Percentiles rank a stretch among this genome's conserved stretches.
Conservation (phyloP, 35 echinoderm and acorn worm species). For the Hemicentrotus pulcherrimus region DNA sequence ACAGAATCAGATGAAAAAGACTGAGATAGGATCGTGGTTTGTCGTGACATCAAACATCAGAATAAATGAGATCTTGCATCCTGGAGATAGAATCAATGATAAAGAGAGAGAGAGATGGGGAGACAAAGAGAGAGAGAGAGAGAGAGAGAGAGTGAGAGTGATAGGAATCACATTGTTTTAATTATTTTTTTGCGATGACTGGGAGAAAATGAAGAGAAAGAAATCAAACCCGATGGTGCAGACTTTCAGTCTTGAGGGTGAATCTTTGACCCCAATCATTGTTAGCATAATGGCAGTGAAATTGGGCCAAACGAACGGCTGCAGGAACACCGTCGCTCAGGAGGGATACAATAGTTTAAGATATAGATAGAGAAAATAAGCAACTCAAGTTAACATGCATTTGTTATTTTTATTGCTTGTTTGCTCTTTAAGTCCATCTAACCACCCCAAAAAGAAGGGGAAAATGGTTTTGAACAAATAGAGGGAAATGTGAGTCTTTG, state of each 20-base stretch:
- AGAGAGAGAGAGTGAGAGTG: neutral
- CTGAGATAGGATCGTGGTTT: neutral
- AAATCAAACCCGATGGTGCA: neutral
- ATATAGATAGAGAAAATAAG: neutral
- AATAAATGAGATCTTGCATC: neutral
- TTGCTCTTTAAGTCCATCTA: too few species aligned
- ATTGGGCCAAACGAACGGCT: constrained; percentile 7
- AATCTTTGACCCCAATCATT: constrained; percentile 11
- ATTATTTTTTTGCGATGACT: neutral
- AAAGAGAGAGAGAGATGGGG: neutral
- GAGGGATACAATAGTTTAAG: neutral
- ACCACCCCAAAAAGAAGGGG: too few species aligned
- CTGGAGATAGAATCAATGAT: neutral
- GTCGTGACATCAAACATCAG: neutral
- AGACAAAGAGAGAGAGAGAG: too few species aligned
- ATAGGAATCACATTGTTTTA: neutral
- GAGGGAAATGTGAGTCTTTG: too few species aligned
- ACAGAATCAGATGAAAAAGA: neutral
- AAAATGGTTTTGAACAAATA: too few species aligned
- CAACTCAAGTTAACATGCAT: neutral
- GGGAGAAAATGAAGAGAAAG: neutral
- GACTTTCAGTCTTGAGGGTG: neutral
- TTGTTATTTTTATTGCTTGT: neutral
- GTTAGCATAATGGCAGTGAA: neutral
- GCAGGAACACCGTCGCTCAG: neutral